Evolutionary conservation across 2,888 invertebrate species (phyloP).

Genomic region (Philaethria dido): DNA sequence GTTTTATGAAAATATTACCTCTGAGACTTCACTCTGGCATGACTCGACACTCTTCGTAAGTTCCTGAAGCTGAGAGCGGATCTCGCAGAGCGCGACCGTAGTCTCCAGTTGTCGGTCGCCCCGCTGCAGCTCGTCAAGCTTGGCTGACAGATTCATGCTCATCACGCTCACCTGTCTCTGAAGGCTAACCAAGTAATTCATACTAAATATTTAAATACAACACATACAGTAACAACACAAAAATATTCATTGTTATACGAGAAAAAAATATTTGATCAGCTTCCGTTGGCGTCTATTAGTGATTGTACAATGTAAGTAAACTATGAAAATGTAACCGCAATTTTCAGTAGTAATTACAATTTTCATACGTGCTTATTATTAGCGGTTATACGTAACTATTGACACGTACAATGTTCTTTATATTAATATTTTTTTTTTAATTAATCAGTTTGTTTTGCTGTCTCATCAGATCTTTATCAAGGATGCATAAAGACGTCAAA

Average conservation of each 20-base stretch:
- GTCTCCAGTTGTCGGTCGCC: slow-evolving; percentile 96
- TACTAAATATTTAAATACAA: too few species aligned
- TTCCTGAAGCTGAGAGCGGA: slow-evolving; percentile 95
- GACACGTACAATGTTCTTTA: not conserved
- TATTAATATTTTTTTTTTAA: not conserved
- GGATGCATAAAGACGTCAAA: not conserved
- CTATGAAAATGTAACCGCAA: slow-evolving; percentile 2
- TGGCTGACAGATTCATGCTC: slow-evolving; percentile 97
- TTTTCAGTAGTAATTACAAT: too few species aligned
- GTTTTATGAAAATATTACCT: slow-evolving; percentile 79
- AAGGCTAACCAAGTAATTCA: slow-evolving; percentile 87
- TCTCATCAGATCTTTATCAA: not conserved
- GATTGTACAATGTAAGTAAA: not conserved
- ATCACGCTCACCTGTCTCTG: slow-evolving; percentile 99
- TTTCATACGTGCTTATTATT: not conserved
- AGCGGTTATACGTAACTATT: not conserved
- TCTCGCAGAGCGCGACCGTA: slow-evolving; percentile 96
- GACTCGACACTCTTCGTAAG: slow-evolving; percentile 97
- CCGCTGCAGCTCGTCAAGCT: slow-evolving; percentile 96
- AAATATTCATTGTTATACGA: not conserved
- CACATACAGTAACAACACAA: not conserved
- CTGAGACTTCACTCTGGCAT: slow-evolving; percentile 96
- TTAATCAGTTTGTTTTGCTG: not conserved
- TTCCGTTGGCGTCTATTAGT: not conserved
- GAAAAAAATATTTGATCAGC: not conserved